Conservation (phyloP, 2,888 invertebrate genomes). For the Cryptocephalus primarius region DNA sequence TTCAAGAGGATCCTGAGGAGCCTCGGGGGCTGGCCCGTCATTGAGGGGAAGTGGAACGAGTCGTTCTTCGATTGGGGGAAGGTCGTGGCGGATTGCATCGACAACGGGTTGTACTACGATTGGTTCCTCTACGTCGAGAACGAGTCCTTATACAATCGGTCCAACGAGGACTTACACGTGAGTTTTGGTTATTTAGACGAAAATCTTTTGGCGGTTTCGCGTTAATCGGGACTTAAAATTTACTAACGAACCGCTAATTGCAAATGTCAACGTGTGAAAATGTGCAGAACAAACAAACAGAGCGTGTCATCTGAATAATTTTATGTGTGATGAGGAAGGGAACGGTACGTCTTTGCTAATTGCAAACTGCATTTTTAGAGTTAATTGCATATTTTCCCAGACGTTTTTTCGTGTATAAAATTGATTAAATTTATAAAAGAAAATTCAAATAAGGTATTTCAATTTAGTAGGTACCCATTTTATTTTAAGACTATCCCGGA, state of each 20-base stretch:
- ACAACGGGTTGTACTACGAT: conserved; percentile 11
- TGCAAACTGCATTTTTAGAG: too few relatives aligned
- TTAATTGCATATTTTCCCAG: too few relatives aligned
- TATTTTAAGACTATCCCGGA: too few relatives aligned
- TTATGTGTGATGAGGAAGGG: too few relatives aligned
- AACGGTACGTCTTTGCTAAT: too few relatives aligned
- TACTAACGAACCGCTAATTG: conserved; percentile 1
- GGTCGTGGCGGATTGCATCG: conserved; percentile 8
- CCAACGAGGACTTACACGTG: conserved; percentile 4
- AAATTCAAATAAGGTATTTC: too few relatives aligned
- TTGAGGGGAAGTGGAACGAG: conserved; percentile 16
- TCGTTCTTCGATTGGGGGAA: conserved; percentile 15
- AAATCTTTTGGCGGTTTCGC: conserved; percentile 1
- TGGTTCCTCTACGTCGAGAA: conserved; percentile 12
- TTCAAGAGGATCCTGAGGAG: conserved; percentile 10
- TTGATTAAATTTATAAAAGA: too few relatives aligned
- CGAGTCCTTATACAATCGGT: conserved; percentile 1
- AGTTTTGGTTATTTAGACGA: not conserved
- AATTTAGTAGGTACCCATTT: too few relatives aligned
- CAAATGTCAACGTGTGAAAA: too few relatives aligned
- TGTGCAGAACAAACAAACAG: too few relatives aligned
- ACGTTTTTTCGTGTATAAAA: too few relatives aligned
- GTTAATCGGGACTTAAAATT: conserved; percentile 1
- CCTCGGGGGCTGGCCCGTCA: conserved; percentile 21
- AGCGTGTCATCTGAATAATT: too few relatives aligned